Evolutionary conservation across 2,888 invertebrate genomes (phyloP).

Genomic region (Clanis bilineata): DNA sequence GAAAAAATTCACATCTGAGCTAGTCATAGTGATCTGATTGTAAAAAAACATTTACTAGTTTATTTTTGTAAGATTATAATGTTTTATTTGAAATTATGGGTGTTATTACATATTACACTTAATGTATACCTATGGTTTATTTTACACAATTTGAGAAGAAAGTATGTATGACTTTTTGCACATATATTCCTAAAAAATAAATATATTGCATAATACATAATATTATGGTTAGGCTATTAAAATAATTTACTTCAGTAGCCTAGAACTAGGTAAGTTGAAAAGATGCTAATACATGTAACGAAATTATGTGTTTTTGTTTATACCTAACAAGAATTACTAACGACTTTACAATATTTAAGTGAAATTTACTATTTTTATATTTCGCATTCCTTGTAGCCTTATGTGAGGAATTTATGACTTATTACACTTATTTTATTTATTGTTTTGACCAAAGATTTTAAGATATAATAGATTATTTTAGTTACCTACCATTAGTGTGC

Average conservation of each 20-base stretch:
- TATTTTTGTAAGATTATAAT: background rate
- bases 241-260: too few relatives aligned
- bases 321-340: too few relatives aligned
- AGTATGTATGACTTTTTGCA: too few relatives aligned
- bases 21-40: constrained; percentile 22
- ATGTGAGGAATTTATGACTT: background rate
- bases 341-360: background rate
- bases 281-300: too few relatives aligned
- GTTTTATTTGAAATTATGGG: background rate
- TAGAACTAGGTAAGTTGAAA: too few relatives aligned
- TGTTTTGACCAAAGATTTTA: background rate
- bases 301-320: too few relatives aligned
- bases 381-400: background rate
- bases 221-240: too few relatives aligned
- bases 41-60: background rate
- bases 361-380: constrained; percentile 3
- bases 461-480: background rate
- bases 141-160: too few relatives aligned
- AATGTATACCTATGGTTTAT: too few relatives aligned
- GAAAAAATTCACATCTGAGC: constrained; percentile 9
- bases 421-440: background rate
- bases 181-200: too few relatives aligned
- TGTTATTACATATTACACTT: background rate
- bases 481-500: background rate
- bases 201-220: background rate